Evolutionary conservation across 2,113 vertebrate genomes (phyloP), one percentile per base, ranked within the genome.

Genomic region (Saiga tatarica): DNA sequence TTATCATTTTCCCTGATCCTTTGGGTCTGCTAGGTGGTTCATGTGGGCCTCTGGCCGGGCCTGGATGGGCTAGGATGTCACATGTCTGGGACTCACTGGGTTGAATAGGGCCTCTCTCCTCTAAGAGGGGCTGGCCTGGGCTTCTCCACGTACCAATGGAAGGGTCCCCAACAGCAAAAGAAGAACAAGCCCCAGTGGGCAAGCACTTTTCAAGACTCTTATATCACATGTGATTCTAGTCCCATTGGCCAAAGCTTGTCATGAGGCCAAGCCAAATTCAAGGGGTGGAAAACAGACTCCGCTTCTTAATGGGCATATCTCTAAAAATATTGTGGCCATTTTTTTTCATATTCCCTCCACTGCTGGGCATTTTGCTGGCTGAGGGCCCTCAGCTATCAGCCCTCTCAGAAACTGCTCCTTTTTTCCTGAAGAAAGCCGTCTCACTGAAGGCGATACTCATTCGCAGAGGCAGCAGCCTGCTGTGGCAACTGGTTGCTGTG

Each of bases 1-100:
- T 28, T 28, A 30, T 50, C 28, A 47, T 79, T 96, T 93, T 83
- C 53, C 88, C 83, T 42, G 59, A 87, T 78, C 55, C 45, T 10
- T 5, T 11, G n/a, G 64, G 52, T 52, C 55, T 79, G 62, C 74
- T 33, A 12, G 25, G 45, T 50, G 47, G 42, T 82, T 88, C 14
- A 1, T 23, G 36, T 6, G 59, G 85, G 52, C 11, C 62, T 28
- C 30, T 39, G 52, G n/a, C 45, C 2, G 3, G 45, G 19, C 26
- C 74, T 42, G 6, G 36, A 12, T 64, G 42, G 28, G 28, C 47
- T n/a, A 8, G 64, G 59, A 62, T 19, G 47, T 36, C 87, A 83
- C 50, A 82, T 16, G 17, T 19, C 71, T 30, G 60, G 15, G 17
- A 36, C 82, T 45, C 15, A 7, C 17, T 7, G 33, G 55, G 30